Conservation (phyloP, 2,888 invertebrate species). For the Heteromurus nitidus region DNA sequence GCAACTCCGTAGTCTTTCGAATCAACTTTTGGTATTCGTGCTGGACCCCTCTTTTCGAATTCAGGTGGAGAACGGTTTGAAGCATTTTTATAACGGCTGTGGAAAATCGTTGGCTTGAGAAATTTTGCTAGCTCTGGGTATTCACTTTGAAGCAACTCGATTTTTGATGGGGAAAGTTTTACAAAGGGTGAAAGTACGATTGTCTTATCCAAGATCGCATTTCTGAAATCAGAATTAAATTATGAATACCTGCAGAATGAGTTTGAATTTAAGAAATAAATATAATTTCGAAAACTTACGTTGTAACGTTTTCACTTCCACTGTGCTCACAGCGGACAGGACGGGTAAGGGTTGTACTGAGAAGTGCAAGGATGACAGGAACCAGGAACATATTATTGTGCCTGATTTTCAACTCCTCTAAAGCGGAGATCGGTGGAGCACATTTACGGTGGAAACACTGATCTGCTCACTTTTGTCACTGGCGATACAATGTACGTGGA, state of each 20-base stretch:
- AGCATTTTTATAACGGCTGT: not conserved
- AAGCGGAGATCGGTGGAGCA: too few species aligned
- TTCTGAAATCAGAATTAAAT: too few species aligned
- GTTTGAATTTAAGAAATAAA: not conserved
- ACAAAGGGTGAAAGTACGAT: too few species aligned
- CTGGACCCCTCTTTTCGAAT: constrained; percentile 3
- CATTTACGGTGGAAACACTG: too few species aligned
- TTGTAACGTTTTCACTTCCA: constrained; percentile 7
- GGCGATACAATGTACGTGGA: too few species aligned
- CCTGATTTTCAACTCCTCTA: too few species aligned
- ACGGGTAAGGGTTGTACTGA: constrained; percentile 27
- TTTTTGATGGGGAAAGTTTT: not conserved
- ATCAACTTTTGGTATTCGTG: constrained; percentile 24
- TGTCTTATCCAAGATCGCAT: too few species aligned
- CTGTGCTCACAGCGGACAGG: not conserved
- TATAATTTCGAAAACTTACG: constrained; percentile 14
- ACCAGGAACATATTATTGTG: constrained; percentile 50
- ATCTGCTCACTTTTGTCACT: too few species aligned
- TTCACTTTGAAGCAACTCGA: not conserved
- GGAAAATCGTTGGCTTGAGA: not conserved
- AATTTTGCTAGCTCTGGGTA: not conserved
- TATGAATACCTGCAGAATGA: too few species aligned
- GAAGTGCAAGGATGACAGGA: constrained; percentile 20
- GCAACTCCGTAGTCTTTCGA: constrained; percentile 53
- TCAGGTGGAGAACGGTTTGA: too few species aligned